phyloP scores from a whole-genome alignment of 2,888 invertebrate genomes.

The Stenotaenia linearis region DNA sequence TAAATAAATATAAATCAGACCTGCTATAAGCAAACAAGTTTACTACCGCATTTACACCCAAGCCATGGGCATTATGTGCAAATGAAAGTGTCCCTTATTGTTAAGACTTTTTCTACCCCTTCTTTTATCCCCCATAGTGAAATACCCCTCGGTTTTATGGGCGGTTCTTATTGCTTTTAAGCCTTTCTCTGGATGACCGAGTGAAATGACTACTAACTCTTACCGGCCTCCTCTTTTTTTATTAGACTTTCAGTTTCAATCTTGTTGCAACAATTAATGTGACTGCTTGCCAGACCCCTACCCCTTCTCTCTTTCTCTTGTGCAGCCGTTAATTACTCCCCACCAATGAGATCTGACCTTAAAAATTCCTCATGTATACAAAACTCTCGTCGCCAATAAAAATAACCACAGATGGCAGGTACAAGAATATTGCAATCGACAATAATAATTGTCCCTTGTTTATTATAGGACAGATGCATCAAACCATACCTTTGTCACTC shows the following conservation, averaged over 20 bases:
- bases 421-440: neutral
- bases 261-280: conserved; percentile 15
- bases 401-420: conserved; percentile 5
- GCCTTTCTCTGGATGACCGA: conserved; percentile 1
- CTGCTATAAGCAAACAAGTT: conserved; percentile 9
- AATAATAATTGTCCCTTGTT: neutral
- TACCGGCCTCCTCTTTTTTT: neutral
- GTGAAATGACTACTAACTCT: conserved; percentile 3
- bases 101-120: conserved; percentile 15
- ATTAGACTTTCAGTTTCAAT: conserved; percentile 19
- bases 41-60: conserved; percentile 3
- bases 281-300: neutral
- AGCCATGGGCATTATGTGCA: conserved; percentile 10
- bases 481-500: neutral
- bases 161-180: neutral
- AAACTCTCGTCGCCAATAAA: neutral
- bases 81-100: conserved; percentile 19
- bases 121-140: conserved; percentile 11
- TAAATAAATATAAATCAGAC: neutral
- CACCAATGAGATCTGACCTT: neutral
- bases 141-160: conserved; percentile 7
- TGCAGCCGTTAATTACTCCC: neutral
- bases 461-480: neutral
- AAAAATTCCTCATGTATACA: conserved; percentile 6
- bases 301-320: neutral